Conservation (phyloP, 1,140 invertebrate genomes). For the Brachionus rubens region DNA sequence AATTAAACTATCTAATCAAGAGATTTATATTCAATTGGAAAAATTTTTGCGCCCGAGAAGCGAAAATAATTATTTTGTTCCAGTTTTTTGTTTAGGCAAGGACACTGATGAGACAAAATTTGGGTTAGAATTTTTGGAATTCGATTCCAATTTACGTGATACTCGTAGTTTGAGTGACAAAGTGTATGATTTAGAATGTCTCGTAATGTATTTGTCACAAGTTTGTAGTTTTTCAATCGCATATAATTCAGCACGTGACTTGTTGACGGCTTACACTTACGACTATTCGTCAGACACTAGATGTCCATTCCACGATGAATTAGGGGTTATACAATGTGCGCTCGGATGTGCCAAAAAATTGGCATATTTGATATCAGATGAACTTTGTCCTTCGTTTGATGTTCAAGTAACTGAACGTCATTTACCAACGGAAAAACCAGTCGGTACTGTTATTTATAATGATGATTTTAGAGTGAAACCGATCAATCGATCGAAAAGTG, state of each 20-base stretch:
- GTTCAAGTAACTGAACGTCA: not conserved
- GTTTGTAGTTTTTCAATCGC: not conserved
- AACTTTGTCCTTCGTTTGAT: not conserved
- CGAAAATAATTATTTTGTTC: slow-evolving; percentile 28
- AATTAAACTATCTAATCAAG: not conserved
- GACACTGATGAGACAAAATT: slow-evolving; percentile 26
- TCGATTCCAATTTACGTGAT: not conserved
- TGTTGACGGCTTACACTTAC: slow-evolving; percentile 4
- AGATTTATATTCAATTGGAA: slow-evolving; percentile 12
- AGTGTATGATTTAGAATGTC: slow-evolving; percentile 17
- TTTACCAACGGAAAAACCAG: not conserved
- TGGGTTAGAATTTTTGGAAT: slow-evolving; percentile 3
- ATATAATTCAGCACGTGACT: not conserved
- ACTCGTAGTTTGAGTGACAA: not conserved
- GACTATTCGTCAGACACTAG: slow-evolving; percentile 32
- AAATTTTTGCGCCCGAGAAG: not conserved
- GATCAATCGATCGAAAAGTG: not conserved
- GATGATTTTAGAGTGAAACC: not conserved
- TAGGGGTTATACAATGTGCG: slow-evolving; percentile 3
- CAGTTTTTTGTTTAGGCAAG: slow-evolving; percentile 19
- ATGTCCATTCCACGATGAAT: slow-evolving; percentile 25
- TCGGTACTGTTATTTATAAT: not conserved
- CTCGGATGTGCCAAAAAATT: slow-evolving; percentile 1
- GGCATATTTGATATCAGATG: slow-evolving; percentile 17
- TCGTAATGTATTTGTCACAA: not conserved